These are phyloP conservation scores for Stenchaetothrips biformis DNA, from an alignment of 2,888 invertebrate species.

Conservation along the genomic window DNA sequence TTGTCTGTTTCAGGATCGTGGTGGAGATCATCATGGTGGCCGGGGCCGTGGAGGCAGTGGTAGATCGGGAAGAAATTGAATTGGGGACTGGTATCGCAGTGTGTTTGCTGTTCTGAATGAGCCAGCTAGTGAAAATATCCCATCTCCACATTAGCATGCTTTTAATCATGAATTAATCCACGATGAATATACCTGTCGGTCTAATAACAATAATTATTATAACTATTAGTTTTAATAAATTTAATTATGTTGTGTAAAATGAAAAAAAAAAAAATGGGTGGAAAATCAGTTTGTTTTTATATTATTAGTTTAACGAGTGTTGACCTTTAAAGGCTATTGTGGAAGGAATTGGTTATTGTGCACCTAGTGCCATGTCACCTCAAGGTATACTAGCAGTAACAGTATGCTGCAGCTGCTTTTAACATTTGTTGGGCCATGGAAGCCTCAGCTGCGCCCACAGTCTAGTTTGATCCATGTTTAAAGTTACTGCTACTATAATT, in stretches of 20 bases:
- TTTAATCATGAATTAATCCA: constrained; percentile 13
- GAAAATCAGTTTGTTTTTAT: constrained; percentile 21
- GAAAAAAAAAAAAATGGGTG: constrained; percentile 20
- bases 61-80: constrained; percentile 1
- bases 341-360: neutral
- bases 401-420: neutral
- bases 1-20: neutral
- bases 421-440: neutral
- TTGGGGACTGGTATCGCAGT: constrained; percentile 1
- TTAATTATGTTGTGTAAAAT: constrained; percentile 24
- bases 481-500: neutral
- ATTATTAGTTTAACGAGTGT: constrained; percentile 22
- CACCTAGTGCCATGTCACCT: neutral
- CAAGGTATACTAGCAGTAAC: neutral
- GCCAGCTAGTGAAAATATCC: constrained; percentile 10
- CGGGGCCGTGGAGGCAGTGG: constrained; percentile 8
- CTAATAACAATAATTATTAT: constrained; percentile 23
- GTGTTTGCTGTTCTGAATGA: constrained; percentile 6
- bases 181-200: constrained; percentile 18
- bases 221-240: constrained; percentile 20
- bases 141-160: constrained; percentile 1
- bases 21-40: constrained; percentile 11
- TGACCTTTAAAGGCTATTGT: constrained; percentile 9
- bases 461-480: neutral
- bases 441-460: neutral